Evolutionary conservation across 1,140 invertebrate genomes (phyloP).

Genomic region (Trichonephila inaurata): DNA sequence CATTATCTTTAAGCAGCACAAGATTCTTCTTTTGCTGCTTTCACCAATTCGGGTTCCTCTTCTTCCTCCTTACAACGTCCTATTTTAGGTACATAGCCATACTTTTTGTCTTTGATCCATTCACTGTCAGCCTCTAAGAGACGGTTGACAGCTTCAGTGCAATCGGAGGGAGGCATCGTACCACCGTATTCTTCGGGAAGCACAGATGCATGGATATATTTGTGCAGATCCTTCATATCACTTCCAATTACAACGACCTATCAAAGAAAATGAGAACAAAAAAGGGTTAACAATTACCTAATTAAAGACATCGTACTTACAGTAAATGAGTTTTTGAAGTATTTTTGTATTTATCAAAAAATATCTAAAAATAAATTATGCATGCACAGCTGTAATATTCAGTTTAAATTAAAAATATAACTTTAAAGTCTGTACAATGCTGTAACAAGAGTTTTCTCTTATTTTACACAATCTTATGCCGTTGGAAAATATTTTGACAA

Average conservation of each 20-base stretch:
- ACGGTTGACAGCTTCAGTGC: slow-evolving; percentile 36
- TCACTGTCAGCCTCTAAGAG: slow-evolving; percentile 47
- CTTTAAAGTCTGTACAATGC: too few relatives aligned
- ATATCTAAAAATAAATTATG: too few relatives aligned
- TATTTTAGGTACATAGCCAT: slow-evolving; percentile 9
- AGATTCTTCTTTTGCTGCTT: slow-evolving; percentile 31
- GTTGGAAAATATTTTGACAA: too few relatives aligned
- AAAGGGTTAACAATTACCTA: too few relatives aligned
- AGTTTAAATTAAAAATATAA: too few relatives aligned
- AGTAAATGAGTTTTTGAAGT: too few relatives aligned
- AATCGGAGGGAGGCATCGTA: slow-evolving; percentile 53
- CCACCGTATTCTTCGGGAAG: slow-evolving; percentile 76
- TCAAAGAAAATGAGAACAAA: not conserved
- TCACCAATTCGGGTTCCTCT: not conserved
- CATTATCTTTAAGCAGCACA: slow-evolving; percentile 5
- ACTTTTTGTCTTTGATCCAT: slow-evolving; percentile 33
- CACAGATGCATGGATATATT: slow-evolving; percentile 74
- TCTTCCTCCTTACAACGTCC: slow-evolving; percentile 55
- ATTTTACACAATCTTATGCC: too few relatives aligned
- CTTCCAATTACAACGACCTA: slow-evolving; percentile 66
- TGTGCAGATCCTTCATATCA: slow-evolving; percentile 68
- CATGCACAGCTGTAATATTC: too few relatives aligned
- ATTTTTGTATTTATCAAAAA: too few relatives aligned
- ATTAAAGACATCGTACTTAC: too few relatives aligned
- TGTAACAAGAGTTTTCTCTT: too few relatives aligned